Percentiles rank a stretch among this genome's conserved stretches.
phyloP scores from a whole-genome alignment of 2,888 invertebrate genomes.

The Tuta absoluta region DNA sequence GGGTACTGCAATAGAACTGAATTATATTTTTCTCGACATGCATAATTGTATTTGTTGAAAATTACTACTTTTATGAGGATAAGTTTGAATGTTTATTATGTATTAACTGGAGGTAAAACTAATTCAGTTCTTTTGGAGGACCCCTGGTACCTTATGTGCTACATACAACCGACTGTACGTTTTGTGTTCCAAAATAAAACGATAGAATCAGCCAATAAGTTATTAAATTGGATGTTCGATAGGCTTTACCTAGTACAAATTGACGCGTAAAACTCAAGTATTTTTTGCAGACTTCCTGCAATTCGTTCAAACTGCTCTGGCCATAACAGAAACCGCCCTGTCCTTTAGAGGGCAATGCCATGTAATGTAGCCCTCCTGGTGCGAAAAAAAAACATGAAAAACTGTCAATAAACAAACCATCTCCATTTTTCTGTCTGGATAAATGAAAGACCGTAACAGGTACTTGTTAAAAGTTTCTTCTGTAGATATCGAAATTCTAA shows the following conservation, averaged over 20 bases:
- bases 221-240: not conserved
- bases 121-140: too few relatives aligned
- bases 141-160: too few relatives aligned
- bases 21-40: too few relatives aligned
- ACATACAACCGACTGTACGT: not conserved
- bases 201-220: not conserved
- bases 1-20: too few relatives aligned
- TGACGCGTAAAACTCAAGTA: not conserved
- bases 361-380: slow-evolving; percentile 18
- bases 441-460: not conserved
- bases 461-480: slow-evolving; percentile 6
- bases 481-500: slow-evolving; percentile 7
- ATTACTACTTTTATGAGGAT: too few relatives aligned
- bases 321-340: not conserved
- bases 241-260: not conserved
- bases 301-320: not conserved
- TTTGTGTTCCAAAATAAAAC: slow-evolving; percentile 14
- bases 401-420: slow-evolving; percentile 1
- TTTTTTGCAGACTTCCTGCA: slow-evolving; percentile 8
- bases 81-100: too few relatives aligned
- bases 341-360: slow-evolving; percentile 6
- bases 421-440: slow-evolving; percentile 2
- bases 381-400: slow-evolving; percentile 1
- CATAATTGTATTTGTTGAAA: too few relatives aligned
- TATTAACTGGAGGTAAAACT: too few relatives aligned